A percentile compares a stretch with the other conserved stretches of the same genome.
These are phyloP conservation scores for Sinocyclocheilus rhinocerous DNA, from an alignment of 2,113 vertebrate species.

Conservation along the genomic window DNA sequence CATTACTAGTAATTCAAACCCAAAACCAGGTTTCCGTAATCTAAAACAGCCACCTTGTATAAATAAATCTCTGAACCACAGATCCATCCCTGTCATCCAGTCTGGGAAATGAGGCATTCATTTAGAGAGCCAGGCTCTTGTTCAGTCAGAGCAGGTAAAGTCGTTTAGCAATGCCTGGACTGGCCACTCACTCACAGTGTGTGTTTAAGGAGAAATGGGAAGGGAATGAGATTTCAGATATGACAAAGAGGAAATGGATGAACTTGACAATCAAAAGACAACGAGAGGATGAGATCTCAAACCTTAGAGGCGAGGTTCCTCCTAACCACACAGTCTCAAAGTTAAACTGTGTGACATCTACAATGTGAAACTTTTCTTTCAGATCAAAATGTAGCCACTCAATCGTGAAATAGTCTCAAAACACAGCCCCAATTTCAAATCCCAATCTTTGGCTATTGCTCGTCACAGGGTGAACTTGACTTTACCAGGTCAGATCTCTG, in stretches of 20 bases:
- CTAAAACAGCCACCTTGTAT: not conserved
- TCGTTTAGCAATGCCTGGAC: constrained; percentile 47
- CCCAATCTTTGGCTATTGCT: not conserved
- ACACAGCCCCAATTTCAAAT: not conserved
- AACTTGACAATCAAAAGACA: not conserved
- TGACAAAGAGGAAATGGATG: constrained; percentile 25
- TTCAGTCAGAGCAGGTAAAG: constrained; percentile 68
- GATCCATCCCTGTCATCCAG: constrained; percentile 57
- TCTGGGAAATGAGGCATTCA: constrained; percentile 73
- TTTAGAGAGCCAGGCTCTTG: constrained; percentile 67
- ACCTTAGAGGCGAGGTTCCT: not conserved
- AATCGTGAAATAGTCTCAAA: constrained; percentile 24
- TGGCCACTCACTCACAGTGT: constrained; percentile 35
- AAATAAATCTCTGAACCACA: not conserved
- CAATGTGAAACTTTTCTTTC: not conserved
- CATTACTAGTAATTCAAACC: constrained; percentile 3
- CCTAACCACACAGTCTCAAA: not conserved
- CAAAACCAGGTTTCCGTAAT: constrained; percentile 14
- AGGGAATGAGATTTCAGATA: constrained; percentile 14
- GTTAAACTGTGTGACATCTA: not conserved
- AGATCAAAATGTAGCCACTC: constrained; percentile 5
- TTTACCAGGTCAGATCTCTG: constrained; percentile 39
- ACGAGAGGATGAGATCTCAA: constrained; percentile 3
- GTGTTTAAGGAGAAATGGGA: constrained; percentile 30
- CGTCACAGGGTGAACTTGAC: constrained; percentile 27